These are phyloP conservation scores for Ochotona princeps DNA, from an alignment of 2,113 vertebrate genomes.

Conservation along the genomic window DNA sequence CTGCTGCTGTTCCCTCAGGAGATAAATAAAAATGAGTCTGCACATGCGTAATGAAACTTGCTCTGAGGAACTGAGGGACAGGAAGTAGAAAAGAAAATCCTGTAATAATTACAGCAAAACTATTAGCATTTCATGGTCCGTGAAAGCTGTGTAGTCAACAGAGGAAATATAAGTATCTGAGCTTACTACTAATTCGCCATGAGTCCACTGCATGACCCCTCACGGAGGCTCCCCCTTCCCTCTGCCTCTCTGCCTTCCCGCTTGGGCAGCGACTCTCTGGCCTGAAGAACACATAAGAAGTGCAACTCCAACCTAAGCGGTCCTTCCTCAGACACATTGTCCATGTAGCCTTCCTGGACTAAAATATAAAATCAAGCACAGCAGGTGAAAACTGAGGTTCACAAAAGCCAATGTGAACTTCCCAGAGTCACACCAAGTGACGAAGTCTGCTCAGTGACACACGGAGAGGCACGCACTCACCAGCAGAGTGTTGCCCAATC, in stretches of 20 bases:
- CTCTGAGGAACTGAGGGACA: neutral
- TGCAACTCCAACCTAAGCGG: neutral
- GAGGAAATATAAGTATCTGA: neutral
- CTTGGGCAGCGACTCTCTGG: neutral
- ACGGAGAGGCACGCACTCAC: neutral
- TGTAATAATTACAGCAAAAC: neutral
- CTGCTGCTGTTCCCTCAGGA: neutral
- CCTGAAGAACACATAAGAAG: neutral
- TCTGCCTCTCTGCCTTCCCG: neutral
- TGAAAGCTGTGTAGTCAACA: neutral
- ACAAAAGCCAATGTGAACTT: neutral
- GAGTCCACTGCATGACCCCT: neutral
- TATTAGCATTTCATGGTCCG: neutral
- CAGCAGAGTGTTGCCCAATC: neutral
- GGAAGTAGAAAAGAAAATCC: neutral
- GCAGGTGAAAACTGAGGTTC: neutral
- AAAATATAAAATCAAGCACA: neutral
- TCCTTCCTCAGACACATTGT: neutral
- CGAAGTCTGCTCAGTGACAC: accelerated
- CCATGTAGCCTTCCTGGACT: neutral
- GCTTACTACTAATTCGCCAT: neutral
- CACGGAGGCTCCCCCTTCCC: neutral
- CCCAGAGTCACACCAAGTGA: neutral
- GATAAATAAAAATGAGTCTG: too few species aligned
- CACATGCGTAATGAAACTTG: neutral